A percentile compares a stretch with the other conserved stretches of the same genome.
Conservation (phyloP, 2,113 vertebrate species). For the Rhea pennata region DNA sequence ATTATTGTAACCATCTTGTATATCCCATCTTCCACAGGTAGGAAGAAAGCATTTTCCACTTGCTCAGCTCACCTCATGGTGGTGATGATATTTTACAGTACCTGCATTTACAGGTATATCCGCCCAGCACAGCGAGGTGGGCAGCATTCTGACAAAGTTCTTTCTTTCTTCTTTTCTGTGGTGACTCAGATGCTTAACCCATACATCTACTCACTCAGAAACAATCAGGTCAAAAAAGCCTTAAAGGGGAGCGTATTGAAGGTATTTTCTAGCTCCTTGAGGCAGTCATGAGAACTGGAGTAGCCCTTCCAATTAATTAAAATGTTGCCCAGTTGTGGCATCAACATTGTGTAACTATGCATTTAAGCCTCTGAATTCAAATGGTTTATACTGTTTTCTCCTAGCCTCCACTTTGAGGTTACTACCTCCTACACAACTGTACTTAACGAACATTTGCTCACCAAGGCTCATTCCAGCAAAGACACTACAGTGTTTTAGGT, state of each 20-base stretch:
- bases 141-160: constrained; percentile 42
- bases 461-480: background rate
- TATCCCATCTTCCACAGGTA: constrained; percentile 13
- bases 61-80: constrained; percentile 60
- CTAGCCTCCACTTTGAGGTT: no score
- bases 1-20: constrained; percentile 35
- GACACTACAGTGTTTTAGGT: background rate
- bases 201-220: constrained; percentile 26
- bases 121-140: background rate
- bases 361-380: background rate
- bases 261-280: background rate
- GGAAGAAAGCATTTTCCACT: constrained; percentile 59
- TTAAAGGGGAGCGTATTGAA: background rate
- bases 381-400: background rate
- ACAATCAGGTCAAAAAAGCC: constrained; percentile 12
- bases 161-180: constrained; percentile 59
- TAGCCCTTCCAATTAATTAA: background rate
- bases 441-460: no score
- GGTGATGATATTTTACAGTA: constrained; percentile 60
- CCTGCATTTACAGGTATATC: constrained; percentile 49
- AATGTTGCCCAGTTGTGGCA: background rate
- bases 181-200: constrained; percentile 56
- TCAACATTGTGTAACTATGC: background rate
- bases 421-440: no score
- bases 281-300: background rate